These are phyloP conservation scores for Copsychus sechellarum DNA, from an alignment of 2,113 vertebrate species.

Conservation along the genomic window DNA sequence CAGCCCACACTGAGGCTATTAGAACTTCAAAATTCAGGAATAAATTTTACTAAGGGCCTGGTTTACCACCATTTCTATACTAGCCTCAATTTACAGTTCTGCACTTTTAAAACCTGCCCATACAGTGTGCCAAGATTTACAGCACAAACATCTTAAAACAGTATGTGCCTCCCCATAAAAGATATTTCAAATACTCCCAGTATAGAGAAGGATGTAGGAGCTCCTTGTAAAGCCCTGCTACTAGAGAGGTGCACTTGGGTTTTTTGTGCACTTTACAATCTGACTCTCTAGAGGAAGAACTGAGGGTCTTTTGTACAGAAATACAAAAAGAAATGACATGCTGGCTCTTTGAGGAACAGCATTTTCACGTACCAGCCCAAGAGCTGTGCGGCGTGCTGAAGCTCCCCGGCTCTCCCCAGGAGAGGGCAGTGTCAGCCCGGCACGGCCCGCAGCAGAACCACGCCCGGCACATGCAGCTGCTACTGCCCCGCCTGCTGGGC, in stretches of 20 bases:
- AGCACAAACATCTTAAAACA: not conserved
- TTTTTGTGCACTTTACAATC: not conserved
- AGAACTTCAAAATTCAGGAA: not conserved
- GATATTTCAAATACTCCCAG: not conserved
- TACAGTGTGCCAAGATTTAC: not conserved
- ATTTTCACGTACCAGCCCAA: rapidly evolving
- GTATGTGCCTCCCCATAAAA: not conserved
- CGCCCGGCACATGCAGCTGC: not conserved
- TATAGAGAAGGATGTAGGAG: not conserved
- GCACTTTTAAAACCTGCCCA: not conserved
- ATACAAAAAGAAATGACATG: not conserved
- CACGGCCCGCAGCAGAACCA: not conserved
- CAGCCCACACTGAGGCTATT: not conserved
- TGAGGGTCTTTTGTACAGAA: not conserved
- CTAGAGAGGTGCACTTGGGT: not conserved
- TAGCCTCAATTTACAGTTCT: not conserved
- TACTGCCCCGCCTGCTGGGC: rapidly evolving
- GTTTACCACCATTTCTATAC: not conserved
- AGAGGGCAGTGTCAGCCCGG: not conserved
- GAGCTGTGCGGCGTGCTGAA: rapidly evolving
- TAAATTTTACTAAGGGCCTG: not conserved
- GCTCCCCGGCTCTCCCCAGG: not conserved
- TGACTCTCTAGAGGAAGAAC: not conserved
- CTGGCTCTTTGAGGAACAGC: rapidly evolving
- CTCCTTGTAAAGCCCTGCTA: not conserved